A percentile compares a stretch with the other conserved stretches of the same genome.
Conservation (phyloP, 2,113 vertebrate genomes). For the Manacus vitellinus region DNA sequence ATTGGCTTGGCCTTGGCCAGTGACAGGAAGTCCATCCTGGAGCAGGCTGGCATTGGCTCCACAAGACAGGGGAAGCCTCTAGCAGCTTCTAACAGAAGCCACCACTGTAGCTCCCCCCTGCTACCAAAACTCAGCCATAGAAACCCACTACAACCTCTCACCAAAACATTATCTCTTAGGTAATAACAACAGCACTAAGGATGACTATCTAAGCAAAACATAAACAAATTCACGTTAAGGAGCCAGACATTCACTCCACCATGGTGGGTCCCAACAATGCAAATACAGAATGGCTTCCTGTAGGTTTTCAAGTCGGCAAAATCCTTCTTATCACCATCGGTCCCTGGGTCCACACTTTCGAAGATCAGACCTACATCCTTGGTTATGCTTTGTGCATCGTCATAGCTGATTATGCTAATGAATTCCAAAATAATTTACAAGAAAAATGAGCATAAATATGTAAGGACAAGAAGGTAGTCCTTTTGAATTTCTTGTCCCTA, state of each 20-base stretch:
- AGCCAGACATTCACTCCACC: accelerated
- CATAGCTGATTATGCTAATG: background rate
- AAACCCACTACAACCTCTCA: background rate
- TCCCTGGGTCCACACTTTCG: no score
- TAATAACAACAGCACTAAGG: background rate
- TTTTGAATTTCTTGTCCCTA: background rate
- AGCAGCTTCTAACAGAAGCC: no score
- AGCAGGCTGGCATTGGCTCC: no score
- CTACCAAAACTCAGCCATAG: no score
- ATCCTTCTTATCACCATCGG: background rate
- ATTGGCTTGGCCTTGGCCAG: no score
- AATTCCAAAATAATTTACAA: background rate
- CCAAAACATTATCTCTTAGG: background rate
- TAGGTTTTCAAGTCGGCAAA: background rate
- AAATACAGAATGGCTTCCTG: background rate
- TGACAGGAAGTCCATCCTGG: no score
- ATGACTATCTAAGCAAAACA: background rate
- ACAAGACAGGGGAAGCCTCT: no score
- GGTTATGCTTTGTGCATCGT: background rate
- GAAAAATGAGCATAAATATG: background rate
- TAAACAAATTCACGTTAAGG: background rate
- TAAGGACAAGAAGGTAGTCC: background rate
- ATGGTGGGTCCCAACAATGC: accelerated
- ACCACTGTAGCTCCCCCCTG: no score
- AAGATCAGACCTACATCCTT: background rate